phyloP scores from a whole-genome alignment of 2,888 invertebrate species.

The Lumbricus terrestris region DNA sequence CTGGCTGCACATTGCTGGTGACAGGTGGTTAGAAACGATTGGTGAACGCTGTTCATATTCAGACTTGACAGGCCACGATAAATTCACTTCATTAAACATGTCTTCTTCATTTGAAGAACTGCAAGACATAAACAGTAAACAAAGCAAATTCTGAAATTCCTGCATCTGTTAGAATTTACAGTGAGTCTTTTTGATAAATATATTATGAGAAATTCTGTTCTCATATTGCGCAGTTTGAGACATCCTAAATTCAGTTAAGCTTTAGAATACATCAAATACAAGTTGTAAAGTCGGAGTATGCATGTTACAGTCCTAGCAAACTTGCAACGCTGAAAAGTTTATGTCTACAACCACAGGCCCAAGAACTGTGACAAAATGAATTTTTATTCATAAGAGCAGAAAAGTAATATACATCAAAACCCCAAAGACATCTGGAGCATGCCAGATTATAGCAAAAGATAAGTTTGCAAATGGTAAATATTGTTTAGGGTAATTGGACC shows the following conservation, averaged over 20 bases:
- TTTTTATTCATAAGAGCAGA: no score
- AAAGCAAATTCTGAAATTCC: neutral
- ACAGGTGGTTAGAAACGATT: neutral
- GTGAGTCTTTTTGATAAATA: neutral
- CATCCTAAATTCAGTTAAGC: neutral
- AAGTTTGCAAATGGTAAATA: no score
- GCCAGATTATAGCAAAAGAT: no score
- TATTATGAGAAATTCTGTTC: neutral
- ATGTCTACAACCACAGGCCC: no score
- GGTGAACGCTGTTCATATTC: neutral
- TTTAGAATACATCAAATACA: neutral
- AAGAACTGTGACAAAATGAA: no score
- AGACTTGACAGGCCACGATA: neutral
- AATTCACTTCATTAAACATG: neutral
- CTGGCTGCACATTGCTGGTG: neutral
- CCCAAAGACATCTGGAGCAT: no score
- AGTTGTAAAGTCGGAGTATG: no score
- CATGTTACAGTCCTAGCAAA: no score
- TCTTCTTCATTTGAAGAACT: constrained; percentile 3
- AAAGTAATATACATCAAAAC: no score
- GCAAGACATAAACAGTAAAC: neutral
- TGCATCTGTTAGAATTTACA: neutral
- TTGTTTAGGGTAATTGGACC: no score
- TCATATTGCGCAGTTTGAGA: neutral
- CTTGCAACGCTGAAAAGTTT: no score